These are phyloP conservation scores for Drosophila glabriapex DNA, from an alignment of 2,888 invertebrate species.

Conservation along the genomic window DNA sequence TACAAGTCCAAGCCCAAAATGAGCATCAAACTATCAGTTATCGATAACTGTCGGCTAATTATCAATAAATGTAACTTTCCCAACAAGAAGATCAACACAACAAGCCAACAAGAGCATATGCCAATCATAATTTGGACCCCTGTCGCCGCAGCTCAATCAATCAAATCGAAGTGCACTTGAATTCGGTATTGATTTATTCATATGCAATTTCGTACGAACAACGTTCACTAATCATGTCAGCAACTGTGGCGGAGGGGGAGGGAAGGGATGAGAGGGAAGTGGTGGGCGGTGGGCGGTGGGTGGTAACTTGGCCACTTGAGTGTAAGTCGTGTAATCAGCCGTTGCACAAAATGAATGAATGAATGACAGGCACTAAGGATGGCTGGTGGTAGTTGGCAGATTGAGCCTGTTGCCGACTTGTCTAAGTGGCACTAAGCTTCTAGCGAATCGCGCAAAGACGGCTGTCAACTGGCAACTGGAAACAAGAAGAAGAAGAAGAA, in stretches of 20 bases:
- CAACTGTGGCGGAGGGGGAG: neutral
- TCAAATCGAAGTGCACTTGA: conserved; percentile 47
- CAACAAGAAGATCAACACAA: neutral
- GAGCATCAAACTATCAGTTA: neutral
- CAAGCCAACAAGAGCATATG: neutral
- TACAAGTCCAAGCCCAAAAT: neutral
- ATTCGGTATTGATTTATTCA: neutral
- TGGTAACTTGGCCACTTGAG: conserved; percentile 38
- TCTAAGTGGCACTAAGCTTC: conserved; percentile 33
- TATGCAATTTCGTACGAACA: neutral
- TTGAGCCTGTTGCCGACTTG: conserved; percentile 21
- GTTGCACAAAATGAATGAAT: conserved; percentile 41
- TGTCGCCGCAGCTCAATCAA: neutral
- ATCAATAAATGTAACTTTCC: neutral
- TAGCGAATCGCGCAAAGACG: conserved; percentile 26
- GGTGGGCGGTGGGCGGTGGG: conserved; percentile 1
- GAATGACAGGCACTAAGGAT: neutral
- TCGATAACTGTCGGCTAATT: neutral
- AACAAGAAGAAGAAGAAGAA: neutral
- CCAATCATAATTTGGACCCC: conserved; percentile 7
- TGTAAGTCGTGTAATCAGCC: conserved; percentile 57
- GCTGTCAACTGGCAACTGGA: conserved; percentile 22
- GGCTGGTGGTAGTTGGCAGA: neutral
- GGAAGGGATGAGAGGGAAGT: neutral
- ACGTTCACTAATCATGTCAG: neutral